Evolutionary conservation across 1,140 invertebrate species (phyloP).

Genomic region (Ganaspis sp.): DNA sequence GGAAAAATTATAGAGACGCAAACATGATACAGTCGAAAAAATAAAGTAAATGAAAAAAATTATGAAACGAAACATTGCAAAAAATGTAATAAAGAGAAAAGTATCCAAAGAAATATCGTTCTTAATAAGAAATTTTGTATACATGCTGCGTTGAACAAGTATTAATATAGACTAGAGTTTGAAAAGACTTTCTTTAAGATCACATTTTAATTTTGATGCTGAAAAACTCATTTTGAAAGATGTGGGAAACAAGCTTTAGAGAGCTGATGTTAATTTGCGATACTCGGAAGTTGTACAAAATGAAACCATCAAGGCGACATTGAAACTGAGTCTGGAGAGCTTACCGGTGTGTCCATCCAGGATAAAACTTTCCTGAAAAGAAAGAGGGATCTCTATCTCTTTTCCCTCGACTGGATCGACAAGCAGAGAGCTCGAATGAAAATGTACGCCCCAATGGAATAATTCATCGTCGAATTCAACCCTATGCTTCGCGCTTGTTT

Average conservation of each 20-base stretch:
- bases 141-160: not conserved
- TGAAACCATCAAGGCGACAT: slow-evolving; percentile 28
- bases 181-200: not conserved
- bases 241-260: slow-evolving; percentile 10
- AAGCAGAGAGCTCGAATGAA: not conserved
- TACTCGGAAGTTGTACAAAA: not conserved
- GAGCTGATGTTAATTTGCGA: slow-evolving; percentile 29
- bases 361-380: slow-evolving; percentile 31
- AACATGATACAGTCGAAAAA: no score
- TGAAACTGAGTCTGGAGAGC: slow-evolving; percentile 30
- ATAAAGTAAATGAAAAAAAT: no score
- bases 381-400: slow-evolving; percentile 16
- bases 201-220: not conserved
- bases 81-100: not conserved
- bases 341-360: not conserved
- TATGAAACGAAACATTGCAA: not conserved
- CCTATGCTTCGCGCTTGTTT: slow-evolving; percentile 13
- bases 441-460: slow-evolving; percentile 30
- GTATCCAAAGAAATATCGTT: no score
- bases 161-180: not conserved
- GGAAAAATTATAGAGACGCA: no score
- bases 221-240: not conserved
- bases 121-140: not conserved
- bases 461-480: slow-evolving; percentile 23
- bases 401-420: not conserved